A percentile compares a stretch with the other conserved stretches of the same genome.
Conservation (phyloP, 2,797 vertebrate genomes). For the Lates japonicus region DNA sequence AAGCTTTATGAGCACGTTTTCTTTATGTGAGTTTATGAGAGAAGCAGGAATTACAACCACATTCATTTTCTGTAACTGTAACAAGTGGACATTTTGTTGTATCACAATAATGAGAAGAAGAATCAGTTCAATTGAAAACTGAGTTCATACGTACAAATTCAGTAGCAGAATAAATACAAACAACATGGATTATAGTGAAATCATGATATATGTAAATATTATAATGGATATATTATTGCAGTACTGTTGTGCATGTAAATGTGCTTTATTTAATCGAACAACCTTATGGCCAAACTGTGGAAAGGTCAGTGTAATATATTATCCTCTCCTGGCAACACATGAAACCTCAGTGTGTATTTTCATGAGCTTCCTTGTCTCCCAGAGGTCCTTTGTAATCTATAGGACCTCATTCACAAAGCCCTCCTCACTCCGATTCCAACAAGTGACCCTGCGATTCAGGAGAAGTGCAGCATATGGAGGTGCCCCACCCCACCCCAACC, state of each 20-base stretch:
- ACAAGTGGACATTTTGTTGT: too few relatives aligned
- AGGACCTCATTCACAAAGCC: conserved; percentile 11
- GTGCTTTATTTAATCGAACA: neutral
- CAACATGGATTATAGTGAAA: too few relatives aligned
- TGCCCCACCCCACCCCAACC: conserved; percentile 34
- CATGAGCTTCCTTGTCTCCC: neutral
- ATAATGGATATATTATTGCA: neutral
- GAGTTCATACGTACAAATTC: too few relatives aligned
- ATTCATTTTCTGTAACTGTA: too few relatives aligned
- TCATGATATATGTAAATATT: neutral
- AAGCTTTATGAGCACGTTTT: too few relatives aligned
- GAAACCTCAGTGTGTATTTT: neutral
- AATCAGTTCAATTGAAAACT: too few relatives aligned
- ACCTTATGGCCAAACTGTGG: neutral
- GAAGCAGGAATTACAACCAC: too few relatives aligned
- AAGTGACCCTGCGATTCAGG: conserved; percentile 30
- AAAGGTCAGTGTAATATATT: neutral
- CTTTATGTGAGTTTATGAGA: too few relatives aligned
- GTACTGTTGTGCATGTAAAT: neutral
- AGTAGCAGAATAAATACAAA: too few relatives aligned
- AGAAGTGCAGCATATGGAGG: conserved; percentile 44
- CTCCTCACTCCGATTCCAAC: conserved; percentile 25
- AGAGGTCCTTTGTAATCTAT: neutral
- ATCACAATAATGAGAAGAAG: too few relatives aligned
- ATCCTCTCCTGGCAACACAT: neutral